These are phyloP conservation scores for Lordiphosa collinella DNA, from an alignment of 1,140 invertebrate genomes.

Conservation along the genomic window DNA sequence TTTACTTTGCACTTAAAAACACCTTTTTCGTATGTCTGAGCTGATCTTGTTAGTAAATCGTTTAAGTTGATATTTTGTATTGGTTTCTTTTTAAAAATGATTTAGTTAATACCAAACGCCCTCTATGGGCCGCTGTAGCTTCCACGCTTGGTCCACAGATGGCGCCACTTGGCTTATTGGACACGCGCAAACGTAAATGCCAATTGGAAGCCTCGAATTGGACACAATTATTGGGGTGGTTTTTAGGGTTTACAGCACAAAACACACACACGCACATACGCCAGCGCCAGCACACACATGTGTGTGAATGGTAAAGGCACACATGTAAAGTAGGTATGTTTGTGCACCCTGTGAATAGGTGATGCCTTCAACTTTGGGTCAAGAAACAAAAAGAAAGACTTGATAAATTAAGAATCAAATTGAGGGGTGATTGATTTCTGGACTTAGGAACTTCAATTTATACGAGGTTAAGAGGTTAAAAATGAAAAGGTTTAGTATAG, in stretches of 20 bases:
- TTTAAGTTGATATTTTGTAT: background rate
- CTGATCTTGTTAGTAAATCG: too few relatives aligned
- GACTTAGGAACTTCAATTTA: too few relatives aligned
- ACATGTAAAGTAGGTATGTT: conserved; percentile 1
- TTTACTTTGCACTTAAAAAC: too few relatives aligned
- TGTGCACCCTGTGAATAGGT: background rate
- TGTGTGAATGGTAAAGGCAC: conserved; percentile 10
- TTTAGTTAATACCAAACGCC: conserved; percentile 31
- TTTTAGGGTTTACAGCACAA: conserved; percentile 26
- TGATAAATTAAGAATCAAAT: too few relatives aligned
- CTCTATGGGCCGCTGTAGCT: conserved; percentile 36
- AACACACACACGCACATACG: conserved; percentile 6
- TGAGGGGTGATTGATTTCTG: too few relatives aligned
- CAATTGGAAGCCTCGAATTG: conserved; percentile 62
- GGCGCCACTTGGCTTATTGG: conserved; percentile 57
- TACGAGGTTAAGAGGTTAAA: too few relatives aligned
- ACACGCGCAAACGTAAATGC: conserved; percentile 73
- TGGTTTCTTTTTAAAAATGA: background rate
- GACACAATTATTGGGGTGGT: conserved; percentile 53
- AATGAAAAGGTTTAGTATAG: too few relatives aligned
- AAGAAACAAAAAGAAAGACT: too few relatives aligned
- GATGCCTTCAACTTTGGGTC: too few relatives aligned
- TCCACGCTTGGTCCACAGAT: conserved; percentile 35
- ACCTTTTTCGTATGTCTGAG: too few relatives aligned
- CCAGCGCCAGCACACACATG: conserved; percentile 1